A percentile compares a stretch with the other conserved stretches of the same genome.
phyloP scores from a whole-genome alignment of 2,888 invertebrate genomes.

The Hirtodrosophila alboralis region DNA sequence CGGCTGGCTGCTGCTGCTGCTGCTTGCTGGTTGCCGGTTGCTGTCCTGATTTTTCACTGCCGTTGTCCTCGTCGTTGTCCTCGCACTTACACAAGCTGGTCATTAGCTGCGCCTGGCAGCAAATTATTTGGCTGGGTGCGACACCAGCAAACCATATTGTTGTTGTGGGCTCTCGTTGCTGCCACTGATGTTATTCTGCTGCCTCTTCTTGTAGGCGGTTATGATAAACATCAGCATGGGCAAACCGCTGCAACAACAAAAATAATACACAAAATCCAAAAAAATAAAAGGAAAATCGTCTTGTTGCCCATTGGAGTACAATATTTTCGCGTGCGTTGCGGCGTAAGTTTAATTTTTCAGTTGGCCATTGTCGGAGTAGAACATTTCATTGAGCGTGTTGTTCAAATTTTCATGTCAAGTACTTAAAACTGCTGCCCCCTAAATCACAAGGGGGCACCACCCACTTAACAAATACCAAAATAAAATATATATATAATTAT shows the following conservation, averaged over 20 bases:
- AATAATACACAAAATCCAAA: conserved; percentile 9
- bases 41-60: conserved; percentile 70
- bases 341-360: conserved; percentile 59
- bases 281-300: conserved; percentile 6
- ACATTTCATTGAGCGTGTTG: conserved; percentile 52
- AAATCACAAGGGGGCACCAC: conserved; percentile 55
- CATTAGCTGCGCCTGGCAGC: conserved; percentile 71
- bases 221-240: conserved; percentile 73
- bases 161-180: conserved; percentile 41
- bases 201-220: conserved; percentile 64
- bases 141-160: conserved; percentile 60
- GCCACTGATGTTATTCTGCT: conserved; percentile 23
- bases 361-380: conserved; percentile 36
- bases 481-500: too few species aligned
- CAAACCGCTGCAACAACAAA: conserved; percentile 14
- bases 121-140: conserved; percentile 72
- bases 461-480: conserved; percentile 7
- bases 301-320: conserved; percentile 45
- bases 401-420: conserved; percentile 67
- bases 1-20: conserved; percentile 11
- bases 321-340: conserved; percentile 63
- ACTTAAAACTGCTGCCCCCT: conserved; percentile 60
- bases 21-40: conserved; percentile 32
- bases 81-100: conserved; percentile 76
- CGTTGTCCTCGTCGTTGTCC: conserved; percentile 38